Percentiles rank a stretch among this genome's conserved stretches.
Conservation (phyloP, 2,113 vertebrate species). For the Uria lomvia region DNA sequence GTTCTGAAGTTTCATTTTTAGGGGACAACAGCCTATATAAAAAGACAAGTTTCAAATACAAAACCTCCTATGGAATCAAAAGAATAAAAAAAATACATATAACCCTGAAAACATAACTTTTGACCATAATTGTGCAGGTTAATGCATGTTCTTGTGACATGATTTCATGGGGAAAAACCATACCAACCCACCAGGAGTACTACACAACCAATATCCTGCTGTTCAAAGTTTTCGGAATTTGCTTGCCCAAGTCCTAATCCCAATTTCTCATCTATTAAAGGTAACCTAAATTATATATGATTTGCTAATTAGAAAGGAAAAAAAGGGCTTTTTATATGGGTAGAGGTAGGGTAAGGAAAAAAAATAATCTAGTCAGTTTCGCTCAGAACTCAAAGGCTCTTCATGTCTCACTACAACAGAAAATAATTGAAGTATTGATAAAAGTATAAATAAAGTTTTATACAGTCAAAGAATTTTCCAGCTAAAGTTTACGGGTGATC, state of each 20-base stretch:
- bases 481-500: neutral
- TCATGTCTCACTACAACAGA: neutral
- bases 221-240: neutral
- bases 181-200: neutral
- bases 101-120: neutral
- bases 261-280: neutral
- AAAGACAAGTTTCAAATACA: neutral
- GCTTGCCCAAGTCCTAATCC: neutral
- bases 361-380: neutral
- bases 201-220: neutral
- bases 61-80: neutral
- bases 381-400: neutral
- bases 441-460: neutral
- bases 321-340: neutral
- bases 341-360: neutral
- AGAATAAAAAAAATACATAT: neutral
- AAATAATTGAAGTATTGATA: neutral
- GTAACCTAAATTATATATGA: neutral
- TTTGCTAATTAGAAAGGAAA: neutral
- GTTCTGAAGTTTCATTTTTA: neutral
- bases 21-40: neutral
- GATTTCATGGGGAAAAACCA: neutral
- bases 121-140: neutral
- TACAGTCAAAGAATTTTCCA: neutral
- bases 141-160: neutral